These are phyloP conservation scores for Cottus gobio DNA, from an alignment of 2,113 vertebrate genomes.

Conservation along the genomic window DNA sequence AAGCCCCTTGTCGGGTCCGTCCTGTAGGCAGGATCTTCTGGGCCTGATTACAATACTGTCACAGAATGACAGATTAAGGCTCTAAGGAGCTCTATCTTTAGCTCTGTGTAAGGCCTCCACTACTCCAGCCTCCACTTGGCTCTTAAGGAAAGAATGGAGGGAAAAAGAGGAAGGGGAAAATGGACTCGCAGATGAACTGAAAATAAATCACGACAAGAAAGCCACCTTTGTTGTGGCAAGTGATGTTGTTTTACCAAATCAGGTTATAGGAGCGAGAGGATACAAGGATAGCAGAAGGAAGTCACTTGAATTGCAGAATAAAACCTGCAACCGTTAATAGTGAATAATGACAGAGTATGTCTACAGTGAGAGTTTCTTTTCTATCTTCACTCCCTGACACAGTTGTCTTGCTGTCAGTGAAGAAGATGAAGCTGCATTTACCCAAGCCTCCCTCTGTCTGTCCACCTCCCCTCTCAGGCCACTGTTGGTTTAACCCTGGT, in stretches of 20 bases:
- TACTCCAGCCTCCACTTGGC: conserved; percentile 60
- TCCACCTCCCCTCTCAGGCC: conserved; percentile 69
- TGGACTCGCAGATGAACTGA: conserved; percentile 44
- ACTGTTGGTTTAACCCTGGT: conserved; percentile 85
- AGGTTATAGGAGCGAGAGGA: conserved; percentile 5
- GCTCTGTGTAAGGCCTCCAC: conserved; percentile 60
- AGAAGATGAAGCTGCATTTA: conserved; percentile 76
- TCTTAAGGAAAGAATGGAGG: conserved; percentile 64
- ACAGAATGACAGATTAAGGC: conserved; percentile 77
- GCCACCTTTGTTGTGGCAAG: conserved; percentile 33
- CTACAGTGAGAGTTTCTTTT: conserved; percentile 22
- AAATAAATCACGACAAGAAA: conserved; percentile 57
- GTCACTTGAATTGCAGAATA: conserved; percentile 3
- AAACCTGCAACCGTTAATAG: conserved; percentile 9
- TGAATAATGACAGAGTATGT: conserved; percentile 26
- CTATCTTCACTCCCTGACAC: conserved; percentile 48
- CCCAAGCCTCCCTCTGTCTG: conserved; percentile 68
- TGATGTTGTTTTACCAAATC: conserved; percentile 12
- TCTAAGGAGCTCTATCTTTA: conserved; percentile 79
- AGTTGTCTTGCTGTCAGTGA: conserved; percentile 66
- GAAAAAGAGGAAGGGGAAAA: conserved; percentile 48
- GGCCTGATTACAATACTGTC: conserved; percentile 80
- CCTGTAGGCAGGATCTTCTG: conserved; percentile 71
- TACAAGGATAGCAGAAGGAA: background rate
- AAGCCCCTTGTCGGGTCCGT: conserved; percentile 58